Base-by-base conservation (phyloP, 2,888 invertebrate genomes). In the Drosophila rellima region DNA sequence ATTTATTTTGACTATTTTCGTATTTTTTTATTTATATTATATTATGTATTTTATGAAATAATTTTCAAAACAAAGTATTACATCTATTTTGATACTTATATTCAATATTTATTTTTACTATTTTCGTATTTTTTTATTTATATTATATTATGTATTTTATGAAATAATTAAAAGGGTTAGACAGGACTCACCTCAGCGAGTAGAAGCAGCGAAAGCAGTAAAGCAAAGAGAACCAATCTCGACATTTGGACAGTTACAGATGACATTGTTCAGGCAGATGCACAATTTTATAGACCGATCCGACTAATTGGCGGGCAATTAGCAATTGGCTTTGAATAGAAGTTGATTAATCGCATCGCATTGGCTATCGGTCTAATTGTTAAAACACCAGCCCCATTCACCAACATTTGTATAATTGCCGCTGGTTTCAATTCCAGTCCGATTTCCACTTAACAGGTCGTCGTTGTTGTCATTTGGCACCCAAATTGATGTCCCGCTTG, bases 401-500 rank as follows among this genome's bases (percentile, higher is more conserved):
- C 26, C 26, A 51, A 50, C 20, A 15, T n/a, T n/a, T n/a, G n/a
- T 48, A 47, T 45, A 61, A 62, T 47, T 47, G 40, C 29, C 17
- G 15, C 48, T 52, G 71, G 59, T 68, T 57, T 55, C 20, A 50
- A 65, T 66, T 37, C 35, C 40, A 42, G 37, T 56, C 33, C 17
- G 17, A 39, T 29, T 48, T 3, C 20, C 48, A 54, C 11, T 18
- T 35, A 47, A 39, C 33, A 39, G 26, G 48, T 57, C 37, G 48
- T 13, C 20, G 20, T 11, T 15, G 18, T 26, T 23, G 18, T 40
- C 60, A 31, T 11, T 63, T 71, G 67, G 31, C 75, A 74, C 56
- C 70, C 63, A 74, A 72, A 70, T 42, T n/a, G 18, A 64, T 65
- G 57, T 60, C 74, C 70, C 66, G 70, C 35, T 74, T 60, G 62